Evolutionary conservation across 2,888 invertebrate genomes (phyloP).

Genomic region (Eupithecia inturbata): DNA sequence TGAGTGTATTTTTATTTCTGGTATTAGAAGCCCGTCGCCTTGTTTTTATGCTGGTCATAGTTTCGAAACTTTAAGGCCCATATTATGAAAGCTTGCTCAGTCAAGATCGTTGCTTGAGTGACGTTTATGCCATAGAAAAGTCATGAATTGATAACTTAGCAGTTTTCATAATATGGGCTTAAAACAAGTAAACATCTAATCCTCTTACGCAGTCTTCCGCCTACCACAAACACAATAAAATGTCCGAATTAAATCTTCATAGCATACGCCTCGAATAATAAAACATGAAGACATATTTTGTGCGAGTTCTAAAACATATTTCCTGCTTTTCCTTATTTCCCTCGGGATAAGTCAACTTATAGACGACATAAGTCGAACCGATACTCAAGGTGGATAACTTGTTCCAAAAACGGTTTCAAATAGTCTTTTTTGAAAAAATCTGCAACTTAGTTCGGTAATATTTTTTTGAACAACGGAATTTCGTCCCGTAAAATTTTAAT

Average conservation of each 20-base stretch:
- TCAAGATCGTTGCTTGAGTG: no score
- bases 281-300: conserved; percentile 75
- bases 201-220: conserved; percentile 35
- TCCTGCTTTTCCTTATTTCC: conserved; percentile 80
- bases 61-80: no score
- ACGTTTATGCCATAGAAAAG: no score
- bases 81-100: no score
- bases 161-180: no score
- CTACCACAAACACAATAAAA: conserved; percentile 44
- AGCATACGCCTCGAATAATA: conserved; percentile 62
- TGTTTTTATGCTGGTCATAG: no score
- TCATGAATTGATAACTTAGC: no score
- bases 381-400: conserved; percentile 51
- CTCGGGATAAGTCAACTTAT: conserved; percentile 78
- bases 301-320: conserved; percentile 72
- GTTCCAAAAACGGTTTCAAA: conserved; percentile 28
- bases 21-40: no score
- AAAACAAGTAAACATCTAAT: conserved; percentile 25
- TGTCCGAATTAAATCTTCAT: conserved; percentile 58
- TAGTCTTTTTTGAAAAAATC: not conserved
- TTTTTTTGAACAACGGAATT: not conserved
- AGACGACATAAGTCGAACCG: conserved; percentile 75
- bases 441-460: not conserved
- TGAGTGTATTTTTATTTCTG: no score
- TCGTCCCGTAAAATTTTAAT: not conserved